Base-by-base conservation (phyloP, 2,113 vertebrate species). In the Oreocharis arfaki region DNA sequence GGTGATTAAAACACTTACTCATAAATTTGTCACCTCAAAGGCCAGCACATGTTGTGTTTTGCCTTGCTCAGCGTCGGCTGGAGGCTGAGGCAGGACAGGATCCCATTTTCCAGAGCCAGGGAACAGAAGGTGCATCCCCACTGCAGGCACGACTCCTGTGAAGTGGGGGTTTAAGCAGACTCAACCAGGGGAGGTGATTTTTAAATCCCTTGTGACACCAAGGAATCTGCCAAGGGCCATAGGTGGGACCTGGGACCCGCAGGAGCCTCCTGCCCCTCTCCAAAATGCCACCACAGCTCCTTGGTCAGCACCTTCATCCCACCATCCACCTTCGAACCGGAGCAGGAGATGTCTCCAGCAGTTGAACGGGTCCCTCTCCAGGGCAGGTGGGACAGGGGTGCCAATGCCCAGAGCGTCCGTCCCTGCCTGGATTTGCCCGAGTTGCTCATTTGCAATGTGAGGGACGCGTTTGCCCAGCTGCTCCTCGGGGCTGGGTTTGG, bases 71-170 rank as follows among this genome's bases (percentile, higher is more conserved):
- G 53, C 3, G 7, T 50, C 19, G 7, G 41, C 27, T 63, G 41
- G 73, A 85, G 86, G 42, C 55, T 19, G 75, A 74, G 10, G 16
- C 49, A 3, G 57, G 46, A 24, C 33, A 56, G 35, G 59, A 65
- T 23, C 71, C 16, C 5, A 27, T 53, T 84, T 42, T 8, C 50
- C 46, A 11, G 63, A 68, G 46, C 49, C 32, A 15, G 22, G 7
- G 60, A 30, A 3, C 10, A 2, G 3, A 1, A 68, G 61, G 26
- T 37, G 39, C 35, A 12, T 44, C 80, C 60, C 60, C 28, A 37
- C 14, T 15, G 27, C 64, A 46, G 47, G 39, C 55, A 4, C 4
- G 14, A 4, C 49, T 41, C 2, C 0, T 20, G 1, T 28, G 22
- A 16, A 20, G 46, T 7, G 24, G 20, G 30, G 41, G 4, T 70